Base-by-base conservation (phyloP, 2,888 invertebrate species). In the Calephelis perditalis region DNA sequence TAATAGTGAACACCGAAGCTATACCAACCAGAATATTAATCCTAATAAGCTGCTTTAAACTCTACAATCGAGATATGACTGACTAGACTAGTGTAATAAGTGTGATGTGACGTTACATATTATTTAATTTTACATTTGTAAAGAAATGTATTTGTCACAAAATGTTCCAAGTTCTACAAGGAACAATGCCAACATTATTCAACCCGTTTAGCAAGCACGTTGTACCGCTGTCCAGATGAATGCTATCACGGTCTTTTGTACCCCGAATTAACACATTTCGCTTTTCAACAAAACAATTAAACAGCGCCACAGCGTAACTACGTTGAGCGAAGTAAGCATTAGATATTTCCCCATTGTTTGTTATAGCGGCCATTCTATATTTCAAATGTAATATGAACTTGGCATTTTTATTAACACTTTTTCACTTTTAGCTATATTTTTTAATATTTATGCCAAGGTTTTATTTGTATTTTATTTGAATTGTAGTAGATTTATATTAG, bases 211-310 rank as follows among this genome's bases (percentile, higher is more conserved):
- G 47, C 47, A 49, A 49, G 47, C 47, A 49, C 15, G 49, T 49
- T 49, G 49, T 49, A 49, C 49, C 49, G 49, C 49, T 49, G 49
- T 49, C 49, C 49, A 49, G 49, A 49, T 49, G 49, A 49, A 49
- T 49, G 35, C 35, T 49, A 49, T 49, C 49, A 49, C 49, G 26
- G 49, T 49, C 49, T 49, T 49, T 49, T 49, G 49, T 49, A 26
- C 9, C 49, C 49, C 26, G 49, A 49, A 49, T 49, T 49, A 49
- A 49, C 49, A 49, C 49, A 49, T 49, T 49, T 49, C 26, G 49
- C 49, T 49, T 49, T 49, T 49, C 49, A 49, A 26, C 49, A 49
- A 49, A 49, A 49, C 49, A 49, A 49, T 49, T 49, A 49, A 49
- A 49, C 49, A 49, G 49, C 49, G 49, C 49, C 49, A 26, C 26